Base-by-base conservation (phyloP, 2,797 vertebrate genomes). In the Schizothorax lantsangensis region DNA sequence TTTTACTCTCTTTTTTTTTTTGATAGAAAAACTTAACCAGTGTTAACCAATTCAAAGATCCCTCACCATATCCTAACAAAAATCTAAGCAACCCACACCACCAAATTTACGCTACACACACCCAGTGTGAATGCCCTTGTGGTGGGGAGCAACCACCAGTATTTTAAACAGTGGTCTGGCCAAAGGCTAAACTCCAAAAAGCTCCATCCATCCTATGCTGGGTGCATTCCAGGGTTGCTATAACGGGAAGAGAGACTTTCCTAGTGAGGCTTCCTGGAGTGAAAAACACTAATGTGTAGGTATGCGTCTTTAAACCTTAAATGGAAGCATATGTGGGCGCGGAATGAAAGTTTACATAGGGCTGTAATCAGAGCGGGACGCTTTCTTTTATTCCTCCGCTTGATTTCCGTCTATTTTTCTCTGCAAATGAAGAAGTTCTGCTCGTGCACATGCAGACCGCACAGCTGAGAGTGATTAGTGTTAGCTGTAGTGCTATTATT, bases 301-400 rank as follows among this genome's bases (percentile, higher is more conserved):
- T 91, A 94, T 95, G 93, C 78, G 88, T 93, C 89, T 93, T 93
- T 93, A 91, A 94, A 91, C 86, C 93, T 89, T 96, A 96, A 96
- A 96, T 95, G 94, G 95, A 95, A 96, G 93, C 95, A 96, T 94
- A 95, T 95, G 95, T 94, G 85, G 90, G 86, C 52, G n/a, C 83
- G 86, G 89, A 94, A 88, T 86, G 89, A 92, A 92, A 92, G 93
- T 94, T 95, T 95, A 94, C 92, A 94, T 88, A 93, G 92, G 91
- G 92, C 91, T 95, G 93, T 94, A 95, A 96, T 96, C 93, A 95
- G 93, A 91, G 36, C 38, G 90, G 84, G 81, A 86, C 88, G 89
- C 91, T 90, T 90, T 90, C 79, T 89, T 91, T 84, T 92, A 93
- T 92, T 91, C 89, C 90, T 92, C 86, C 86, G 89, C 84, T 85